Evolutionary conservation across 2,113 vertebrate genomes (phyloP).

Genomic region (Pycnonotus jocosus): DNA sequence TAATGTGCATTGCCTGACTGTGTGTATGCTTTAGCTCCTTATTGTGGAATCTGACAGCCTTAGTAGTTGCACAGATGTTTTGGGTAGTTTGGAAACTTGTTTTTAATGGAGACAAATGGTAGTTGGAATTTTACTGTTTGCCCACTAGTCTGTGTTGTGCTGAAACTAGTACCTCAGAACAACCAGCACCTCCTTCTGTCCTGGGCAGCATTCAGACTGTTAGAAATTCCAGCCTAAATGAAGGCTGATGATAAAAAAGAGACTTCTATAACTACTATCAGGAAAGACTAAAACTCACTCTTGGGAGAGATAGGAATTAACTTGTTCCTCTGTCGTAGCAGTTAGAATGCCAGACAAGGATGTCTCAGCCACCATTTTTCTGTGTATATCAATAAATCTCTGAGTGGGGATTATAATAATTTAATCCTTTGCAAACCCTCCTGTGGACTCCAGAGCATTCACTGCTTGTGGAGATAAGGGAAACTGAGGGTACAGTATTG

Average conservation of each 20-base stretch:
- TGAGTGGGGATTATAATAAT: not conserved
- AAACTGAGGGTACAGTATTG: not conserved
- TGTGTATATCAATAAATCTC: not conserved
- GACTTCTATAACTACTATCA: not conserved
- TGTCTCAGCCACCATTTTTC: not conserved
- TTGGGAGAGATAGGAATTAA: not conserved
- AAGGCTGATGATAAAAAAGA: not conserved
- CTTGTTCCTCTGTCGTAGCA: not conserved
- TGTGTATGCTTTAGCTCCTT: not conserved
- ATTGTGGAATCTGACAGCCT: not conserved
- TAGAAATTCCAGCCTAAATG: not conserved
- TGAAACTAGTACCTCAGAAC: not conserved
- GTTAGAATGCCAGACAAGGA: not conserved
- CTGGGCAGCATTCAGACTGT: not conserved
- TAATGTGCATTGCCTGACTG: accelerated
- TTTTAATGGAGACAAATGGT: not conserved
- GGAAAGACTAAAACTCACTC: not conserved
- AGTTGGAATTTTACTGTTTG: not conserved
- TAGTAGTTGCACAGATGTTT: not conserved
- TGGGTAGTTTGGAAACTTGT: not conserved
- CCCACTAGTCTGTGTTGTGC: not conserved
- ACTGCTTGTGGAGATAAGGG: not conserved
- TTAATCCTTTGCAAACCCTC: not conserved
- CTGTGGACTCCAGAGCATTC: not conserved
- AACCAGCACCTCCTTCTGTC: not conserved